Conservation (phyloP, 2,113 vertebrate species). For the Azemiops feae region DNA sequence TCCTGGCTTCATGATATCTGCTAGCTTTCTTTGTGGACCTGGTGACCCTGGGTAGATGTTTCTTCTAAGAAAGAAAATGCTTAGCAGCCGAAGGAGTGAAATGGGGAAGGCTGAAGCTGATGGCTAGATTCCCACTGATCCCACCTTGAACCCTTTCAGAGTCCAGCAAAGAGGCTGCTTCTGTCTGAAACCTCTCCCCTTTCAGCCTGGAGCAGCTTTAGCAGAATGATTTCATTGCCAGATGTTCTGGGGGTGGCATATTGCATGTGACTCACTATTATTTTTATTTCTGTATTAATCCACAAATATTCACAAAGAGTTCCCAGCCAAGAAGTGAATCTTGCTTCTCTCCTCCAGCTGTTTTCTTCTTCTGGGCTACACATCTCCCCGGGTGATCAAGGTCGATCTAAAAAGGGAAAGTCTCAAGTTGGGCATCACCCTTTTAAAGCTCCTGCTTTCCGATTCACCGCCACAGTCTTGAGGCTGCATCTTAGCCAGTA, state of each 20-base stretch:
- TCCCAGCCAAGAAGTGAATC: constrained; percentile 33
- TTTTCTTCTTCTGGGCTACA: constrained; percentile 65
- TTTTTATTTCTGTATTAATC: not conserved
- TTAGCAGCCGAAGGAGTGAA: not conserved
- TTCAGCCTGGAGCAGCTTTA: not conserved
- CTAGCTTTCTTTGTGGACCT: accelerated
- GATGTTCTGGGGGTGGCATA: not conserved
- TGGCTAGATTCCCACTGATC: not conserved
- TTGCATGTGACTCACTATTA: not conserved
- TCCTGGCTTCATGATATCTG: not conserved
- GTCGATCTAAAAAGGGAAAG: constrained; percentile 36
- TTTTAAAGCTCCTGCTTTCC: constrained; percentile 32
- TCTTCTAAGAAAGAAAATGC: not conserved
- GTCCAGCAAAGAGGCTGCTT: not conserved
- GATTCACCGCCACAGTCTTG: constrained; percentile 21
- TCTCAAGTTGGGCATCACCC: constrained; percentile 19
- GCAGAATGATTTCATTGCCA: not conserved
- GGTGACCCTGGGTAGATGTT: not conserved
- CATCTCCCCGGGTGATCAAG: constrained; percentile 53
- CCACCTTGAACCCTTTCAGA: not conserved
- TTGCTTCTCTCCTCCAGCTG: constrained; percentile 40
- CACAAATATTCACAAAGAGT: constrained; percentile 35
- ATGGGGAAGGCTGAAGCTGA: not conserved
- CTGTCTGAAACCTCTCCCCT: not conserved
- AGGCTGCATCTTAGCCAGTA: constrained; percentile 40